A percentile compares a stretch with the other conserved stretches of the same genome.
Evolutionary conservation across 2,113 vertebrate species (phyloP).

Genomic region (Malurus melanocephalus): DNA sequence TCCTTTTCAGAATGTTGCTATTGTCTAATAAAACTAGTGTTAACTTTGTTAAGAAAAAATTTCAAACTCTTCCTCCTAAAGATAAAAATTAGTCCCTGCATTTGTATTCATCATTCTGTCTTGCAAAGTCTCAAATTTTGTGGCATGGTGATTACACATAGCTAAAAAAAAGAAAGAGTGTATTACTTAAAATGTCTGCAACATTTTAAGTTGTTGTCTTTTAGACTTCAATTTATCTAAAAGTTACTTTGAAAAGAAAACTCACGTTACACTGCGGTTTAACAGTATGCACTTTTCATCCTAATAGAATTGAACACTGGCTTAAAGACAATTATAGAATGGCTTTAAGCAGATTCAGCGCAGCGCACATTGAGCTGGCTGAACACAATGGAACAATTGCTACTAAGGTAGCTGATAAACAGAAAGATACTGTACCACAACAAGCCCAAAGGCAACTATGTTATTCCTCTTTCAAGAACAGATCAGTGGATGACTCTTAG

Average conservation of each 20-base stretch:
- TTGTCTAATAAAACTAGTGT: constrained; percentile 69
- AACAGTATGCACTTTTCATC: not conserved
- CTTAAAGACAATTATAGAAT: not conserved
- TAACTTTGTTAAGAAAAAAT: constrained; percentile 59
- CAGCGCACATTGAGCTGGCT: not conserved
- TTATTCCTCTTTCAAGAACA: not conserved
- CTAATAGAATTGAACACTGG: not conserved
- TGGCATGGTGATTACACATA: not conserved
- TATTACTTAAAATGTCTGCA: not conserved
- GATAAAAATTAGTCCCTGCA: not conserved
- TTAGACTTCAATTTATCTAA: not conserved
- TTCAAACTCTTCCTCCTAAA: not conserved
- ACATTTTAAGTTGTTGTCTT: not conserved
- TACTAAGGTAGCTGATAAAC: not conserved
- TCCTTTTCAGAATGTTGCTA: constrained; percentile 41
- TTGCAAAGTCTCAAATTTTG: not conserved
- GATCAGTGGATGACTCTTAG: not conserved
- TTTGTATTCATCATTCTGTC: not conserved
- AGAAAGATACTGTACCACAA: not conserved
- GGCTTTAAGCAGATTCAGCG: not conserved
- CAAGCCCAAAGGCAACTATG: no score
- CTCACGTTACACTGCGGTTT: not conserved
- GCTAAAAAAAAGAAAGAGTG: not conserved
- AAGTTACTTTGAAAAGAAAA: not conserved
- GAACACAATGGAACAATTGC: not conserved